Percentiles rank a stretch among this genome's conserved stretches.
These are phyloP conservation scores for Falco punctatus DNA, from an alignment of 2,113 vertebrate species.

Conservation along the genomic window DNA sequence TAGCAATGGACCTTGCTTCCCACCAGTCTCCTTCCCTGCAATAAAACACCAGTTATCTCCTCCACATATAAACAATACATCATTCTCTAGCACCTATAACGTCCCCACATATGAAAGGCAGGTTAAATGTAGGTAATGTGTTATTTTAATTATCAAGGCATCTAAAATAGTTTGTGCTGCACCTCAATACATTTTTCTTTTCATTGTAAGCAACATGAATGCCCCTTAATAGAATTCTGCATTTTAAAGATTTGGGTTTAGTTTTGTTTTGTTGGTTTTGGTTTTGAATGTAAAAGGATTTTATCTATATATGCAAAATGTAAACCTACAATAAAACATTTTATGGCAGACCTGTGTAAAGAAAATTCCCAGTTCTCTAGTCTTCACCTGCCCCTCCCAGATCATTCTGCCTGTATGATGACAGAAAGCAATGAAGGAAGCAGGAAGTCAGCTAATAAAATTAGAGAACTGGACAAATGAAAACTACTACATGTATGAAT, in stretches of 20 bases:
- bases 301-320: not conserved
- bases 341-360: not conserved
- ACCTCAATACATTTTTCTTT: not conserved
- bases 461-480: not conserved
- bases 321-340: not conserved
- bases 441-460: not conserved
- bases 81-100: not conserved
- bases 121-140: not conserved
- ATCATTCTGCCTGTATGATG: not conserved
- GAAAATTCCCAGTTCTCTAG: not conserved
- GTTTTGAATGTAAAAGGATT: not conserved
- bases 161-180: not conserved
- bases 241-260: not conserved
- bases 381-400: not conserved
- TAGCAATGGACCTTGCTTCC: constrained; percentile 98
- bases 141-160: not conserved
- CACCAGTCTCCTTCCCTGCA: constrained; percentile 99
- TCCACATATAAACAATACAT: not conserved
- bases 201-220: not conserved
- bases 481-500: not conserved
- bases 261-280: not conserved
- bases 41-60: constrained; percentile 55
- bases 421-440: not conserved
- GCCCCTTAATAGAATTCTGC: not conserved
- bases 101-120: not conserved